Base-by-base conservation (phyloP, 1,140 invertebrate species). In the Trachymyrmex septentrionalis region DNA sequence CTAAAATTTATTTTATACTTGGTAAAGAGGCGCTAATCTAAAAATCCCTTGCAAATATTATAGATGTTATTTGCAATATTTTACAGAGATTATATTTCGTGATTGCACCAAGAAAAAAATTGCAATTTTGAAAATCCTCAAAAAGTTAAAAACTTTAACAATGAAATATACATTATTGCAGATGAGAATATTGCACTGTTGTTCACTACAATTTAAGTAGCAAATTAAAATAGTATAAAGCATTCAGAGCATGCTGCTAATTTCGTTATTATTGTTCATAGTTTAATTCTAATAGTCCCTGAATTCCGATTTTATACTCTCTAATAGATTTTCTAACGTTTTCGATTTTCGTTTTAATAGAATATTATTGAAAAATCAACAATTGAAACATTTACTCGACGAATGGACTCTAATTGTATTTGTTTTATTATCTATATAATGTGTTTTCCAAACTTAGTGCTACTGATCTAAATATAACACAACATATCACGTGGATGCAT, bases 201-300 rank as follows among this genome's bases (percentile, higher is more conserved):
- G 5, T 82, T 87, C 78, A 86, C 87, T 80, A 87, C 85, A 90
- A 91, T 85, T 89, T 81, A 92, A 92, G 90, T 86, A 91, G 91
- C 91, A 92, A 92, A 92, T 90, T 66, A 92, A 92, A 92, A 86
- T 89, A 81, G 71, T 87, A 78, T 86, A 92, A 92, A 92, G 91
- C 91, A 88, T 90, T 88, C 86, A 90, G 85, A 90, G 89, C 92
- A 93, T 93, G 91, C 92, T 82, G 90, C 91, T 92, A 89, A 86
- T 90, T 88, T 85, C 61, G 73, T 89, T 82, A 87, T 81, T 44
- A 59, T 87, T 64, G 30, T 59, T 76, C 34, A 14, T 66, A 55
- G 19, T 57, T 85, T 55, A 44, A 44, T 85, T 66, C 59, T 85
- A 85, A 48, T 27, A 10, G 38, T 82, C 14, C 55, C 55, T 61